A percentile compares a stretch with the other conserved stretches of the same genome.
Conservation (phyloP, 2,797 vertebrate genomes). For the Xerus rutilus region DNA sequence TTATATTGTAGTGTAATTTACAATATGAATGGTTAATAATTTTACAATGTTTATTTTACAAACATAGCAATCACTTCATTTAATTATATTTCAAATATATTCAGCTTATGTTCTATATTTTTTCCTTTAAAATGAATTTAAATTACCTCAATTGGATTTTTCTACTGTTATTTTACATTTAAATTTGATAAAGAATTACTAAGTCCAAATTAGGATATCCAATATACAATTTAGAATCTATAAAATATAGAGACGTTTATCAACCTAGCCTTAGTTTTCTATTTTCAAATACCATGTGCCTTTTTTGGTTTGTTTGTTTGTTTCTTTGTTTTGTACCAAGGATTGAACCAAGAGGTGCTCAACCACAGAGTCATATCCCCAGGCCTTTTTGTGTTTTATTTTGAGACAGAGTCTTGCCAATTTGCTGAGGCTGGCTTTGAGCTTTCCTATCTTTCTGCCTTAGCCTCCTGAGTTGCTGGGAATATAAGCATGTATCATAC, state of each 20-base stretch:
- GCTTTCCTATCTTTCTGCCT: no score
- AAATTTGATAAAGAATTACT: not conserved
- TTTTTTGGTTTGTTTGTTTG: not conserved
- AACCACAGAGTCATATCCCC: no score
- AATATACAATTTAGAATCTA: constrained; percentile 5
- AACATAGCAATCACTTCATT: not conserved
- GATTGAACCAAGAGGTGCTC: no score
- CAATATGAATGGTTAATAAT: not conserved
- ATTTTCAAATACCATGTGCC: not conserved
- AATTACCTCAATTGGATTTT: not conserved
- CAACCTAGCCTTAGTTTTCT: not conserved
- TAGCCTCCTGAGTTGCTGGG: no score
- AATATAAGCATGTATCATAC: no score
- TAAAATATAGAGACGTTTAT: not conserved
- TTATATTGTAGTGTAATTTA: not conserved
- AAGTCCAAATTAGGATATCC: not conserved
- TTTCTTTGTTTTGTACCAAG: no score
- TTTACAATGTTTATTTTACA: constrained; percentile 29
- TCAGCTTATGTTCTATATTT: not conserved
- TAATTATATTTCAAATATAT: not conserved
- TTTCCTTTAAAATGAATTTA: not conserved
- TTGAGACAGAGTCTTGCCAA: no score
- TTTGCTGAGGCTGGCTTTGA: no score
- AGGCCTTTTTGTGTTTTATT: no score
- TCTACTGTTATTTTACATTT: constrained; percentile 3